phyloP scores from a whole-genome alignment of 2,113 vertebrate genomes.

The Eurypyga helias region DNA sequence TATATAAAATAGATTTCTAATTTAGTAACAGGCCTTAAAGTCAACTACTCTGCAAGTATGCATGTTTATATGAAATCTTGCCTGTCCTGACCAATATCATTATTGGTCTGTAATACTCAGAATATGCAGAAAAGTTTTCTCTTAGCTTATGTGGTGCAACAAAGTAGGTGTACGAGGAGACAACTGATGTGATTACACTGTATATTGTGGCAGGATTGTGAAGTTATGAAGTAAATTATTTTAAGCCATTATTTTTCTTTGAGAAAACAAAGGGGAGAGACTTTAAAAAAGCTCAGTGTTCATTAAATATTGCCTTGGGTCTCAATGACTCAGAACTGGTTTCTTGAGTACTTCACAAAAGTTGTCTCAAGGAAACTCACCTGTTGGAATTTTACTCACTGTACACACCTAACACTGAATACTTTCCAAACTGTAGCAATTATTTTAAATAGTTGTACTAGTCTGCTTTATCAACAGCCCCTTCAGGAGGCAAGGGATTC shows the following conservation, averaged over 20 bases:
- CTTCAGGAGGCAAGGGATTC: background rate
- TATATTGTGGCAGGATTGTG: background rate
- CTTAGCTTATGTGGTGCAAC: background rate
- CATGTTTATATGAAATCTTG: background rate
- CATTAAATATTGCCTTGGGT: slow-evolving; percentile 8
- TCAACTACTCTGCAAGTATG: background rate
- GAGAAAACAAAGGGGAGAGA: background rate
- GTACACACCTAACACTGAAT: background rate
- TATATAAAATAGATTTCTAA: slow-evolving; percentile 10
- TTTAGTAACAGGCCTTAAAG: background rate
- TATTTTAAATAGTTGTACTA: background rate
- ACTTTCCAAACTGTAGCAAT: background rate
- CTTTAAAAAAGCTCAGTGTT: background rate
- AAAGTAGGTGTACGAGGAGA: background rate
- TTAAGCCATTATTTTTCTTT: background rate
- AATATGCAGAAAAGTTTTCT: background rate
- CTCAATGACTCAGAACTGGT: background rate
- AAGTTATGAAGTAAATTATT: background rate
- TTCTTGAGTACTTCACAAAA: background rate
- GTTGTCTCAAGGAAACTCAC: background rate
- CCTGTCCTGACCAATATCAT: background rate
- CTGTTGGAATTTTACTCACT: background rate
- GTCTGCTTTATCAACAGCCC: background rate
- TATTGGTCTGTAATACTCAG: background rate
- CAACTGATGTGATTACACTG: background rate